Evolutionary conservation across 92 coral and sea anemone species (phyloP).

Genomic region (Desmophyllum pertusum): DNA sequence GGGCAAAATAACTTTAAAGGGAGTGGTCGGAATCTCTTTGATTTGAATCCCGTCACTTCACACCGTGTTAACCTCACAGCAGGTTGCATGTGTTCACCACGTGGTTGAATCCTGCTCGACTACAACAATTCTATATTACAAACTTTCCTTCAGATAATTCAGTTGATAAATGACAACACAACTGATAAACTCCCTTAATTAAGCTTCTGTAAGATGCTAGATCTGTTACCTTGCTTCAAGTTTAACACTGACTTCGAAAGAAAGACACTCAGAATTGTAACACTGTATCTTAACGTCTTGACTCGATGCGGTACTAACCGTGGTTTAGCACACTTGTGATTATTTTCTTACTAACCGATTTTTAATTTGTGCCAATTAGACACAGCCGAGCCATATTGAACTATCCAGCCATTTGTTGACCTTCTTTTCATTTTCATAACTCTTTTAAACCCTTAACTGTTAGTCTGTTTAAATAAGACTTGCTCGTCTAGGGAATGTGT

Average conservation of each 20-base stretch:
- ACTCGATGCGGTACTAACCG: neutral
- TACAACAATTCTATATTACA: neutral
- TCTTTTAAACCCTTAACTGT: neutral
- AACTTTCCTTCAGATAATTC: too few relatives aligned
- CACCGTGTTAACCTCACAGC: conserved; percentile 3
- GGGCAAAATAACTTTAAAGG: neutral
- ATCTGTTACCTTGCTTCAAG: neutral
- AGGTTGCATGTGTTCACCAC: neutral
- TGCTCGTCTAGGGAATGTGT: conserved; percentile 37
- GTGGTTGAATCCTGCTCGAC: neutral
- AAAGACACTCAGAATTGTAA: neutral
- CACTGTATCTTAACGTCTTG: too few relatives aligned
- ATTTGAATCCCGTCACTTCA: neutral
- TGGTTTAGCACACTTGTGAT: neutral
- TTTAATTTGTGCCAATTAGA: neutral
- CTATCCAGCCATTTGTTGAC: neutral
- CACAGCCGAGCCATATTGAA: neutral
- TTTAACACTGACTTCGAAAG: neutral
- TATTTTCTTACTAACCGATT: neutral
- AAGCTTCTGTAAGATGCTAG: neutral
- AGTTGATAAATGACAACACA: neutral
- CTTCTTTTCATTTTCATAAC: neutral
- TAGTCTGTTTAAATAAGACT: conserved; percentile 27
- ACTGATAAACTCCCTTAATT: neutral
- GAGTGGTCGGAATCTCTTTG: neutral